Base-by-base conservation (phyloP, 2,888 invertebrate genomes). In the Ariolimax columbianus region DNA sequence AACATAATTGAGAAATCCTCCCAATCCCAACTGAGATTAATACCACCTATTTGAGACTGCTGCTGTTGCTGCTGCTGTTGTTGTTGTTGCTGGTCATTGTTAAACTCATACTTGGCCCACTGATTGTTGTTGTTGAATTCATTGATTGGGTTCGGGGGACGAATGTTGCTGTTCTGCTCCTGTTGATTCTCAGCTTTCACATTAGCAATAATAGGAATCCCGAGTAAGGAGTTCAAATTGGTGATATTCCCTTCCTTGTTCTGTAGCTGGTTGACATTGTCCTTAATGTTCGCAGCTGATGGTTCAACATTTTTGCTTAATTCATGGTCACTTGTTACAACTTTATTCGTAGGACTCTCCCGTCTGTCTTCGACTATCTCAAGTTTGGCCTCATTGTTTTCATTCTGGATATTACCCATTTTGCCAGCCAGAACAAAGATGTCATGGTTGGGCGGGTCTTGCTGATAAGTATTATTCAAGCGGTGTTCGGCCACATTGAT, bases 1-100 rank as follows among this genome's bases (percentile, higher is more conserved):
- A 92, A 91, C 70, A 90, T 90, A n/a, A 92, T 89, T 36, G 91
- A 89, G 87, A 92, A 92, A 80, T 92, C 92, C 72, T 89, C 90
- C 91, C 92, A 92, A 78, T 92, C 92, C 92, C 92, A 92, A 77
- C 77, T 88, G 59, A 89, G 79, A 66, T 87, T 83, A 72, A 89
- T 83, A 36, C 89, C 89, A 19, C 89, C 88, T 0, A 89, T 51
- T 30, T 68, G 72, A 40, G 82, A 78, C 36, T 80, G 75, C 17
- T 77, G 38, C 59, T 79, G 79, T 72, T 79, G 79, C 30, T 73
- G 81, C 19, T 80, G 68, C 7, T 55, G 59, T 26, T 82, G 82
- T 1, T 59, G 36, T 9, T 70, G 70, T 23, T 33, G 72, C 30
- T 43, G 47, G 36, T 14, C 36, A 75, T 75, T 75, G 33, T 75